These are phyloP conservation scores for Phyllotreta cruciferae DNA, from an alignment of 2,888 invertebrate species.

Conservation along the genomic window DNA sequence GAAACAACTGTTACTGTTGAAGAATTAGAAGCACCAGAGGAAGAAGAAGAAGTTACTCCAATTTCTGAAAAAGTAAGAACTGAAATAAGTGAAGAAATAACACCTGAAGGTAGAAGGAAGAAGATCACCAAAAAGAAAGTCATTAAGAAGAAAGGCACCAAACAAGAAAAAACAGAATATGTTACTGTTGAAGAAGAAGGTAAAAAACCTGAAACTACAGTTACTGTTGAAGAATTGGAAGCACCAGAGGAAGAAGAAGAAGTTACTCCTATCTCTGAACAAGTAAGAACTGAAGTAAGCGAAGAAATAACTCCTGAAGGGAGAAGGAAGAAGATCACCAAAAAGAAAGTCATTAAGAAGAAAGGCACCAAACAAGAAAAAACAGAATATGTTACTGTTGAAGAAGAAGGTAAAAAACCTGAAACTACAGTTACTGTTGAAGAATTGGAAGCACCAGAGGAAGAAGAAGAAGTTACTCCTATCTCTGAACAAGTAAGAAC, in stretches of 20 bases:
- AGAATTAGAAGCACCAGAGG: slow-evolving; percentile 37
- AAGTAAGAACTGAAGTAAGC: slow-evolving; percentile 38
- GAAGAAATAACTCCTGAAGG: no score
- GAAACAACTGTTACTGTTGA: slow-evolving; percentile 48
- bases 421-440: slow-evolving; percentile 56
- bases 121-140: slow-evolving; percentile 51
- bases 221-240: slow-evolving; percentile 45
- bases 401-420: slow-evolving; percentile 60
- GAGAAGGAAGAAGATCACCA: slow-evolving; percentile 48
- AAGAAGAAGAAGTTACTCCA: slow-evolving; percentile 24
- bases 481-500: slow-evolving; percentile 45
- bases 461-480: slow-evolving; percentile 46
- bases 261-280: no score
- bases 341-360: slow-evolving; percentile 52
- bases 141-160: slow-evolving; percentile 54
- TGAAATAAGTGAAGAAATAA: slow-evolving; percentile 41
- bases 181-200: slow-evolving; percentile 49
- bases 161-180: slow-evolving; percentile 52
- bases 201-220: slow-evolving; percentile 46
- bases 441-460: slow-evolving; percentile 46
- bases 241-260: slow-evolving; percentile 48
- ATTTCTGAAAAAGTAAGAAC: slow-evolving; percentile 48
- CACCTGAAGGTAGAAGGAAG: slow-evolving; percentile 47
- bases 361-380: slow-evolving; percentile 54
- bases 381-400: slow-evolving; percentile 56